Percentiles rank a stretch among this genome's conserved stretches.
These are phyloP conservation scores for Biston stratarius DNA, from an alignment of 2,888 invertebrate genomes.

Conservation along the genomic window DNA sequence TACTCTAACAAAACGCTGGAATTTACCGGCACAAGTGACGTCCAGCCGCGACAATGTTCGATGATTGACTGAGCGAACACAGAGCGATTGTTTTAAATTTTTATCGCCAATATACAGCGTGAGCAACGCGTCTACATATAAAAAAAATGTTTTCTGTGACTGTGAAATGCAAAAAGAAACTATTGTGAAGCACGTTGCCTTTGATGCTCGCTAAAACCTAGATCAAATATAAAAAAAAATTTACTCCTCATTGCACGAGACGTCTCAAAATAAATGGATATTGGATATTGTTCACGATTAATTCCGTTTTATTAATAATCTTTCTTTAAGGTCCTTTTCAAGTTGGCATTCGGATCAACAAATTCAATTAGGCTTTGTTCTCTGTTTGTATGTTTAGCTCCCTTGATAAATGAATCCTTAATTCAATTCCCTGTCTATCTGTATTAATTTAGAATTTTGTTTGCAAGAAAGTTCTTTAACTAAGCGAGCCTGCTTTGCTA, in stretches of 20 bases:
- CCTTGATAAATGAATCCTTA: constrained; percentile 42
- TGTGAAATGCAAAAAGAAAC: constrained; percentile 35
- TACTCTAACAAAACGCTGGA: no score
- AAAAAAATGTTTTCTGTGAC: constrained; percentile 1
- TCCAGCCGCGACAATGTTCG: no score
- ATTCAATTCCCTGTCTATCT: constrained; percentile 33
- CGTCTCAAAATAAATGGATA: constrained; percentile 53
- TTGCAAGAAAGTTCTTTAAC: constrained; percentile 35
- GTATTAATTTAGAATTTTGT: constrained; percentile 43
- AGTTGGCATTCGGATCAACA: constrained; percentile 51
- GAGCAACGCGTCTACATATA: no score
- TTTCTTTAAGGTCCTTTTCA: constrained; percentile 46
- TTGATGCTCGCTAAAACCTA: constrained; percentile 32
- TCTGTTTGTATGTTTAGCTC: constrained; percentile 36
- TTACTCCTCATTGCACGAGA: constrained; percentile 54
- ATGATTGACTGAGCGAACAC: no score
- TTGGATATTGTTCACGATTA: constrained; percentile 50
- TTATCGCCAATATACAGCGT: no score
- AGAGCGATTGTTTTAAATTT: no score
- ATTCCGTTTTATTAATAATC: constrained; percentile 56
- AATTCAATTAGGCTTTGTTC: constrained; percentile 55
- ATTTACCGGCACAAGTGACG: no score
- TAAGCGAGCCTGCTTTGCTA: constrained; percentile 33
- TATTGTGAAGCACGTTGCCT: constrained; percentile 37
- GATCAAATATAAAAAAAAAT: constrained; percentile 42